These are phyloP conservation scores for Phodopus roborovskii DNA, from an alignment of 2,113 vertebrate species.

Conservation along the genomic window DNA sequence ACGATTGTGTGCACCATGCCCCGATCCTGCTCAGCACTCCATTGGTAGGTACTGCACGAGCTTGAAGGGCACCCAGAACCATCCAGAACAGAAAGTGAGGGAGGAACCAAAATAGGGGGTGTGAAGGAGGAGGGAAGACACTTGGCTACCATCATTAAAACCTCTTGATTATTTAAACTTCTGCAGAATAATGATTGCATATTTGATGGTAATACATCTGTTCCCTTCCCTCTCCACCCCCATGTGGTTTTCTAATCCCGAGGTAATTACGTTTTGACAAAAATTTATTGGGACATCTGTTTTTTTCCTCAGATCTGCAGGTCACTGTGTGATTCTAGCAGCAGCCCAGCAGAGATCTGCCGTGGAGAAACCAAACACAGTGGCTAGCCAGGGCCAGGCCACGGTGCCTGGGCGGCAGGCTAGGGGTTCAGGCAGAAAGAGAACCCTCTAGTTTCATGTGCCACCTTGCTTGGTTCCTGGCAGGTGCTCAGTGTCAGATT, in stretches of 20 bases:
- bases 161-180: constrained; percentile 81
- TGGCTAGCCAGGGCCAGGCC: background rate
- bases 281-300: constrained; percentile 88
- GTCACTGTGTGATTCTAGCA: constrained; percentile 77
- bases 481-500: constrained; percentile 13
- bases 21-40: constrained; percentile 64
- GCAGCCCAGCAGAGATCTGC: constrained; percentile 17
- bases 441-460: background rate
- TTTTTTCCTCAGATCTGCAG: constrained; percentile 86
- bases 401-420: background rate
- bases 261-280: constrained; percentile 87
- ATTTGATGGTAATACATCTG: constrained; percentile 85
- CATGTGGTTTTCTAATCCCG: constrained; percentile 84
- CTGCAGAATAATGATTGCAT: constrained; percentile 79
- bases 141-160: constrained; percentile 63
- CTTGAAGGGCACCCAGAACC: constrained; percentile 41
- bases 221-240: constrained; percentile 77
- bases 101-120: background rate
- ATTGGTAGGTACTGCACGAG: constrained; percentile 11
- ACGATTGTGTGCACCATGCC: constrained; percentile 22
- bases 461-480: background rate
- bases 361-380: constrained; percentile 35
- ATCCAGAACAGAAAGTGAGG: constrained; percentile 14
- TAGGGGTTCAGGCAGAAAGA: constrained; percentile 64
- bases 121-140: background rate